Conservation (phyloP, 2,797 vertebrate species). For the Phalanger gymnotis region DNA sequence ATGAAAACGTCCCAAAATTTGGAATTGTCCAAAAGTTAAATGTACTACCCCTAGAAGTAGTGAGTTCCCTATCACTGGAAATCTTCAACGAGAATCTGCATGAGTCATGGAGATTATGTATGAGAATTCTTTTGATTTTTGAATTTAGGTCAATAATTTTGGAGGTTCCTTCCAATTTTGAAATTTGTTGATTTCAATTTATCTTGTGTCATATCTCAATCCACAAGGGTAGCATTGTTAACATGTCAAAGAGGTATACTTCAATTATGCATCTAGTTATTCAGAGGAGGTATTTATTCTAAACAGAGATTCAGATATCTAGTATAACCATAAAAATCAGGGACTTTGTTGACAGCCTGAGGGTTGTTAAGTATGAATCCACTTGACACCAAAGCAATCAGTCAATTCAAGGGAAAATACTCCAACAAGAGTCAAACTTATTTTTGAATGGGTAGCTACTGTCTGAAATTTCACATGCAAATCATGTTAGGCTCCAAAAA, state of each 20-base stretch:
- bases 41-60: not conserved
- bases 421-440: not conserved
- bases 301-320: not conserved
- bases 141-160: not conserved
- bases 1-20: not conserved
- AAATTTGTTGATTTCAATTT: not conserved
- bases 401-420: not conserved
- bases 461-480: conserved; percentile 27
- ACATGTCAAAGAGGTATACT: not conserved
- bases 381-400: not conserved
- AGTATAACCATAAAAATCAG: not conserved
- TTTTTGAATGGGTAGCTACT: not conserved
- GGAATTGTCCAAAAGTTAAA: not conserved
- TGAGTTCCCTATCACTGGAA: not conserved
- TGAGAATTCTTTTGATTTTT: not conserved
- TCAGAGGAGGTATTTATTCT: not conserved
- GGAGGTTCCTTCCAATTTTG: not conserved
- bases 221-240: not conserved
- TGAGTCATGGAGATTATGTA: not conserved
- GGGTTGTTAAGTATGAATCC: not conserved
- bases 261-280: not conserved
- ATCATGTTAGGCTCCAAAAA: conserved; percentile 19
- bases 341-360: not conserved
- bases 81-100: not conserved
- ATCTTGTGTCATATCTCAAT: not conserved